Conservation (phyloP, 2,113 vertebrate species). For the Xenopus borealis region DNA sequence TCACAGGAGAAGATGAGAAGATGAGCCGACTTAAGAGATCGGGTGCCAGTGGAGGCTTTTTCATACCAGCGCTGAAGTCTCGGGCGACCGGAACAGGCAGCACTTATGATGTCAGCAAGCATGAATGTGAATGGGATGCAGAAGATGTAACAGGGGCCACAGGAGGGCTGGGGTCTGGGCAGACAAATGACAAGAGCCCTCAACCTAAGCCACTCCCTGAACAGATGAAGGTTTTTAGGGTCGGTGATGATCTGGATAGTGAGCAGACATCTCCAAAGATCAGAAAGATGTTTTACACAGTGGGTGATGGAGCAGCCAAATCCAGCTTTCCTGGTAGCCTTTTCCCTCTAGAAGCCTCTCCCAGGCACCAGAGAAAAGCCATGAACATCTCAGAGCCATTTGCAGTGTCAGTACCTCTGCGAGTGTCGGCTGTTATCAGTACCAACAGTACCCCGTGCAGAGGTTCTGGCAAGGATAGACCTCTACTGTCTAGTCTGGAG, state of each 20-base stretch:
- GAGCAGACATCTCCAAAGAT: slow-evolving; percentile 85
- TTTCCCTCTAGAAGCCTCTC: slow-evolving; percentile 88
- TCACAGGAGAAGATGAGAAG: slow-evolving; percentile 77
- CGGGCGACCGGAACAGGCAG: slow-evolving; percentile 75
- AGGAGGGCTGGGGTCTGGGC: slow-evolving; percentile 60
- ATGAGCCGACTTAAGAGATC: slow-evolving; percentile 66
- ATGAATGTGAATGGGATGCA: slow-evolving; percentile 77
- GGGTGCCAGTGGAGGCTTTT: slow-evolving; percentile 71
- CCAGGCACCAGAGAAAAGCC: slow-evolving; percentile 86
- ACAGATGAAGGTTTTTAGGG: slow-evolving; percentile 92
- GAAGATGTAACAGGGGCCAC: slow-evolving; percentile 65
- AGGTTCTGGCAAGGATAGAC: slow-evolving; percentile 72
- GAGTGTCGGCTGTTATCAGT: slow-evolving; percentile 91
- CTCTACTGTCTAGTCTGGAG: slow-evolving; percentile 66
- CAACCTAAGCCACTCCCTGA: slow-evolving; percentile 78
- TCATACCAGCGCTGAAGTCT: slow-evolving; percentile 77
- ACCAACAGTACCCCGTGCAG: slow-evolving; percentile 92
- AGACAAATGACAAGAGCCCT: slow-evolving; percentile 46
- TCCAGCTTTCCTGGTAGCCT: slow-evolving; percentile 76
- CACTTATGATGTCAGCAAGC: slow-evolving; percentile 78
- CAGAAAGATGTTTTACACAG: slow-evolving; percentile 86
- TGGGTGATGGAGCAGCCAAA: slow-evolving; percentile 67
- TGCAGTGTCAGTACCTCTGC: slow-evolving; percentile 85
- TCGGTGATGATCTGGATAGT: slow-evolving; percentile 69
- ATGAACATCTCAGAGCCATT: slow-evolving; percentile 96